Base-by-base conservation (phyloP, 2,113 vertebrate genomes). In the Galemys pyrenaicus region DNA sequence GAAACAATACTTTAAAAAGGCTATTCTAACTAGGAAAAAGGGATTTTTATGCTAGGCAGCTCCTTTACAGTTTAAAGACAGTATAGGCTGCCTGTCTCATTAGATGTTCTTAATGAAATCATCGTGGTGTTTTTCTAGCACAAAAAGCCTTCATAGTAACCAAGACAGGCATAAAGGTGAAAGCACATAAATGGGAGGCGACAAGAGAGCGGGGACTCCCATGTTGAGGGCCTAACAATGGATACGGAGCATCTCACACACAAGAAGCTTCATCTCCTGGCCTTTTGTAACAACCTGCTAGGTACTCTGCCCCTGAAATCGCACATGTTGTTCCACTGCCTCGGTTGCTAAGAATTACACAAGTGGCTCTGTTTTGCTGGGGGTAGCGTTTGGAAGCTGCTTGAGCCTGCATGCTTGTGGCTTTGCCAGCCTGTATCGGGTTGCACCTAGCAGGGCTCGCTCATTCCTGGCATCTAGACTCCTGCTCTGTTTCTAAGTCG, bases 11-110 rank as follows among this genome's bases (percentile, higher is more conserved):
- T 37, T 81, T 64, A 41, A 51, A 75, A 87, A 64, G 46, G 85
- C 62, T 30, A 91, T 46, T 83, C 67, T n/a, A 92, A 74, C 60
- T 65, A 91, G 67, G 16, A n/a, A 49, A 92, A 85, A 88, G 83
- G 56, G 68, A 89, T 74, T 75, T 89, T 86, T 71, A 82, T 24
- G 70, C 3, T 22, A 79, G 70, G 26, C 35, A 84, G 62, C 49
- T 88, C 60, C 70, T 71, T 78, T 51, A 20, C 9, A 62, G 56
- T 65, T 56, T 87, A 56, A 75, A 90, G 82, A 93, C 91, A 65
- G 35, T 32, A 16, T 37, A 49, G 24, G 28, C 30, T 26, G n/a
- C 30, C 20, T 80, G 70, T 44, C 65, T 96, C 37, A 81, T 35
- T 51, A 85, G 58, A 70, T 35, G n/a, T 24, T 87, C 74, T 73